Base-by-base conservation (phyloP, 1,140 invertebrate genomes). In the Drosophila bocqueti region DNA sequence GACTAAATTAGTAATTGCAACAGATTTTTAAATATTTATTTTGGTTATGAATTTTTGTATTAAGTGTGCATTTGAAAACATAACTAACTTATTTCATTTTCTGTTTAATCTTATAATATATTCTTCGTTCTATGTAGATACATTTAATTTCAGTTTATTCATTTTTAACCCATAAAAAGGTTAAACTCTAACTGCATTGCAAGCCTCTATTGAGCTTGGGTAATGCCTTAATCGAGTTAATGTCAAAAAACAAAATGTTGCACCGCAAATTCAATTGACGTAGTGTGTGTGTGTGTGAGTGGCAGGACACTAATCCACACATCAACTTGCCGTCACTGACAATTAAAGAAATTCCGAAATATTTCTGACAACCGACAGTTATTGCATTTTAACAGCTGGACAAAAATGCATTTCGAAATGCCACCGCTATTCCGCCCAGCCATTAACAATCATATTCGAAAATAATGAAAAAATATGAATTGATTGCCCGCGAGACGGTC, bases 381-480 rank as follows among this genome's bases (percentile, higher is more conserved):
- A 50, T 72, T 71, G 36, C 31, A 18, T 73, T 73, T 73, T n/a
- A 60, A 49, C 45, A 60, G 38, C 45, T n/a, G 9, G 7, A 18
- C 45, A 60, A 29, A 71, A 72, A 43, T 72, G 52, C 55, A 60
- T 40, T 73, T 60, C 16, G 21, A 34, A 81, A 60, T 83, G 67
- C 61, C 69, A 43, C 79, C 74, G 57, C 65, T 75, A 69, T 79
- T 67, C 29, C 29, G 34, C 38, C 16, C 31, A 43, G 66, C 54
- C 62, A 49, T 66, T 50, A 68, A 63, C 64, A 64, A 43, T 58
- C 54, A 29, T 26, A 73, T 72, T 52, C 15, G 57, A 54, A 40
- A 59, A 79, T 83, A 86, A 86, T 86, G 50, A 66, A 73, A 69
- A 87, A 69, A 83, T 65, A 87, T 83, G 66, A 83, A 72, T 73